A percentile compares a stretch with the other conserved stretches of the same genome.
Conservation (phyloP, 2,888 invertebrate species). For the Therioaphis trifolii region DNA sequence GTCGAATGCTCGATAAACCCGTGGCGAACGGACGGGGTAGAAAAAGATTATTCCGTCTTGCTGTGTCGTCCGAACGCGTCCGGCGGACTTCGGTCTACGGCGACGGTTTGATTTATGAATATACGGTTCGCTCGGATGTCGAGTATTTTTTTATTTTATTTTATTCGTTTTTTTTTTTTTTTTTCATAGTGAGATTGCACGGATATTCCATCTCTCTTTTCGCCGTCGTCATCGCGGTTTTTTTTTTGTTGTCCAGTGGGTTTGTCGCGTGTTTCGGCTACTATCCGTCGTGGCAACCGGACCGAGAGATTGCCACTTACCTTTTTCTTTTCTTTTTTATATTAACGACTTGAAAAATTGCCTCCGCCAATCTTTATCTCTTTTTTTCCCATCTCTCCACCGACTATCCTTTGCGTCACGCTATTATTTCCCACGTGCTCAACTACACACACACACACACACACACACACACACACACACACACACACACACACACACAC, state of each 20-base stretch:
- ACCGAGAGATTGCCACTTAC: constrained; percentile 56
- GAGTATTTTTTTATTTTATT: not conserved
- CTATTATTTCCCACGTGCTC: not conserved
- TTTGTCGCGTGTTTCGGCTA: not conserved
- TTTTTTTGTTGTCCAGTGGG: not conserved
- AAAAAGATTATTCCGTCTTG: no score
- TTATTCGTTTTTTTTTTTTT: not conserved
- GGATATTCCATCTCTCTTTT: no score
- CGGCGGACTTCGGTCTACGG: no score
- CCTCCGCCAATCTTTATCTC: not conserved
- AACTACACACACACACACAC: not conserved
- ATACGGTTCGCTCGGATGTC: not conserved
- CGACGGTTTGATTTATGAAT: constrained; percentile 26
- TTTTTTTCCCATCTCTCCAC: no score
- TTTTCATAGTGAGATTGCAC: not conserved
- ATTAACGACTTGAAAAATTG: constrained; percentile 35
- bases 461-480: not conserved
- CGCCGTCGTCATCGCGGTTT: not conserved
- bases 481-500: not conserved
- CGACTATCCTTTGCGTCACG: not conserved
- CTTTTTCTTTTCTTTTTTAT: not conserved
- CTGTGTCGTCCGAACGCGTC: no score
- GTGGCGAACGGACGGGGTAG: no score
- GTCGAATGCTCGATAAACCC: no score
- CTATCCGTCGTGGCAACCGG: constrained; percentile 3